These are phyloP conservation scores for Campylomormyrus tamandua DNA, from an alignment of 2,113 vertebrate genomes.

Conservation along the genomic window DNA sequence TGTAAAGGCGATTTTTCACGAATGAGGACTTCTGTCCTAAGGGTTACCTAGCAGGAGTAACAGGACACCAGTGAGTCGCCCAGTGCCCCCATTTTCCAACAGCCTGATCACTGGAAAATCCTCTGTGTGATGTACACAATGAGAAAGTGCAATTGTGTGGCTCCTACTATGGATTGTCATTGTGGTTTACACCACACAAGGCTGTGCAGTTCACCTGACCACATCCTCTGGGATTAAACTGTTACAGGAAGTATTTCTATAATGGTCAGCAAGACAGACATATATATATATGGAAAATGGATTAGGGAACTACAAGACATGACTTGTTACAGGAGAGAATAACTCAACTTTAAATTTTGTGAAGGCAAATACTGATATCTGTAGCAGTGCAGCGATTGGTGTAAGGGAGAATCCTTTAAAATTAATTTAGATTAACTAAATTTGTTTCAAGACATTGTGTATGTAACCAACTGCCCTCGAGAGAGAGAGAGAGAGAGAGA, in stretches of 20 bases:
- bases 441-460: background rate
- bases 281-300: constrained; percentile 1
- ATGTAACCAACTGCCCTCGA: background rate
- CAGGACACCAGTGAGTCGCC: background rate
- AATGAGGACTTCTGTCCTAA: background rate
- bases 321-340: background rate
- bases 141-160: background rate
- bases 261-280: background rate
- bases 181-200: background rate
- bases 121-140: background rate
- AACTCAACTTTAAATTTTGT: background rate
- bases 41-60: background rate
- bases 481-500: too few relatives aligned
- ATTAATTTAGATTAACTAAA: background rate
- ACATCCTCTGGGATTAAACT: background rate
- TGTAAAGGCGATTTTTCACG: background rate
- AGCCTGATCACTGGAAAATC: constrained; percentile 2
- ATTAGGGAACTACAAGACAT: background rate
- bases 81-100: background rate
- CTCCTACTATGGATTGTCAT: background rate
- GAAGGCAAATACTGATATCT: background rate
- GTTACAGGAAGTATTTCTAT: background rate
- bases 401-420: background rate
- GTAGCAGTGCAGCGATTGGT: background rate
- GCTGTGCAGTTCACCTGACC: background rate